Base-by-base conservation (phyloP, 2,113 vertebrate species). In the Heteronetta atricapilla region DNA sequence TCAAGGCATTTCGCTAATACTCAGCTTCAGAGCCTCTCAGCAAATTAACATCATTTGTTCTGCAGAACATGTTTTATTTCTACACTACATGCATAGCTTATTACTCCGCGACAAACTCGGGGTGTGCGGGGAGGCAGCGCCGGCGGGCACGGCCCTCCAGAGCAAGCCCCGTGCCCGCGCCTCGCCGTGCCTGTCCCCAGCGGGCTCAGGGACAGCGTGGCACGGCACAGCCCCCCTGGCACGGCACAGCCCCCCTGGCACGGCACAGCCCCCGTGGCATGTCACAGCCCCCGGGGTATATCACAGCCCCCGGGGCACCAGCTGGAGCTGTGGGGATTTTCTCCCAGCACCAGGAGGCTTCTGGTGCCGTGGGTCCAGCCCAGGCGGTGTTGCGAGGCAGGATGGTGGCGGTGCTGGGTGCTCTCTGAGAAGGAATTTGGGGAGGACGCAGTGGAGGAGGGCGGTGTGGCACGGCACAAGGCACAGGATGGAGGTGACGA, bases 11-110 rank as follows among this genome's bases (percentile, higher is more conserved):
- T 98, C 94, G 98, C 98, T 98, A 98, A 98, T 98, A 98, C 98
- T 97, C 98, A 96, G 98, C 98, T 99, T 99, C 96, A 97, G 98
- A 99, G 98, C 98, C 98, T 97, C 96, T 94, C 98, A 97, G 98
- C 98, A 98, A 98, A 99, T 99, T 98, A 99, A 98, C 98, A 98
- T 99, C 98, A 98, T 99, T 99, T 99, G 98, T 99, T 99, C 98
- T 99, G 98, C 98, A 92, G 98, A 99, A 98, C 98, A 98, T 98
- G 98, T 97, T 98, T 98, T 98, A 97, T 98, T 98, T 98, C 98
- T 97, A 98, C 97, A 97, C 97, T 98, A 97, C 98, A 97, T 91
- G 98, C 98, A 98, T 98, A 98, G 98, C 98, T 98, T 98, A 98
- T 97, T 97, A 97, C 96, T 91, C 92, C 21, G 10, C 84, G 63